Evolutionary conservation across 2,113 vertebrate species (phyloP), one percentile per base, ranked within the genome.

Genomic region (Furnarius figulus): DNA sequence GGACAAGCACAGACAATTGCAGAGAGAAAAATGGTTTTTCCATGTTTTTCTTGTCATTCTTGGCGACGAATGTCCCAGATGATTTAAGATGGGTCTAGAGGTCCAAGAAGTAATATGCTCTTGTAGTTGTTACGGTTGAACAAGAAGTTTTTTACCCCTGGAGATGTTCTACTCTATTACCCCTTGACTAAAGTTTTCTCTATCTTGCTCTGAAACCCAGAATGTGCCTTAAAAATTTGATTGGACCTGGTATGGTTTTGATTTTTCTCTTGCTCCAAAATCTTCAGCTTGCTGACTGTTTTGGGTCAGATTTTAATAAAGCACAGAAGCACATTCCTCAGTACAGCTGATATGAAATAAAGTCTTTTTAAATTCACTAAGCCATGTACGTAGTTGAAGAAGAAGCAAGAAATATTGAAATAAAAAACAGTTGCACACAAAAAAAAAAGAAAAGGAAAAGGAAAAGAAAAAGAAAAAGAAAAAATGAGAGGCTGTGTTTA

Each of bases 351-450:
- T 39, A 67, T 16, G 7, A 73, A 72, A 33, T 27, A 49, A 33
- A 78, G 58, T 5, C 3, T 12, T 37, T 58, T 73, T 14, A 39
- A 91, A 71, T 47, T 49, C 3, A 53, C 44, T 77, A 40, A 71
- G 6, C 42, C 7, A n/a, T 2, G 2, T 39, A 18, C 13, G 6
- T 5, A 28, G 23, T 1, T 84, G 40, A 91, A 63, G 21, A 78
- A 65, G 27, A 53, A 74, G 4, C 10, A 55, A 73, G 33, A 74
- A 62, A 93, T 15, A 30, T 0, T 20, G 5, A 52, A 14, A 67
- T n/a, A 12, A 63, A 75, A 75, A 59, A 4, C 7, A 0, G 7
- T 25, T 31, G 27, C 3, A n/a, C n/a, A n/a, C 4, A 39, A 17
- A 30, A 24, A 53, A 52, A 23, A 7, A 10, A 23, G 30, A 42